phyloP scores from a whole-genome alignment of 2,888 invertebrate genomes.

The Erynnis tages region DNA sequence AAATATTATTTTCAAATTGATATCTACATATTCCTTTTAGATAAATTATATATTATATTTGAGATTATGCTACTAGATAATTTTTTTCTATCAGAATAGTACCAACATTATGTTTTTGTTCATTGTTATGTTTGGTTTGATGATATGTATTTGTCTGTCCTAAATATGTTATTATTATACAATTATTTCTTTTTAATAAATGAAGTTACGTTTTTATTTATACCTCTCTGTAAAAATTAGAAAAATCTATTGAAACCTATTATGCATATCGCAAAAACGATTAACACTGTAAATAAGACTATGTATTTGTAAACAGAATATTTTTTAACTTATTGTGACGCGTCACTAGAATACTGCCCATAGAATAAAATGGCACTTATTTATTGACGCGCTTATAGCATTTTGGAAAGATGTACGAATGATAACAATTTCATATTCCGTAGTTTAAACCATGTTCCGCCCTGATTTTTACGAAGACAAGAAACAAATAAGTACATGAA shows the following conservation, averaged over 20 bases:
- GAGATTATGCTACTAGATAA: conserved; percentile 63
- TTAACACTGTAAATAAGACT: conserved; percentile 62
- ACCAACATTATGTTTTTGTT: conserved; percentile 55
- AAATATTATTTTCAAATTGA: no score
- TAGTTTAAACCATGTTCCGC: conserved; percentile 52
- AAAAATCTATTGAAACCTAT: conserved; percentile 62
- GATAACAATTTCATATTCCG: conserved; percentile 46
- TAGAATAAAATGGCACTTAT: conserved; percentile 7
- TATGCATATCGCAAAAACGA: conserved; percentile 66
- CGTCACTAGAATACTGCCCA: conserved; percentile 29
- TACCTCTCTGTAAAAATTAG: conserved; percentile 60
- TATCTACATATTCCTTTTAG: not conserved
- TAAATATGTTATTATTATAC: conserved; percentile 63
- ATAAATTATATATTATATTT: conserved; percentile 40
- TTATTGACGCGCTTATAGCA: conserved; percentile 37
- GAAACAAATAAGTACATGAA: conserved; percentile 73
- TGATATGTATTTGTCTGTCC: conserved; percentile 58
- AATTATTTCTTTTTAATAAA: conserved; percentile 61
- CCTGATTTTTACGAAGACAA: conserved; percentile 53
- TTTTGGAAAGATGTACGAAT: conserved; percentile 48
- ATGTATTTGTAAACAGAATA: conserved; percentile 55
- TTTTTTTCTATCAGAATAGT: conserved; percentile 45
- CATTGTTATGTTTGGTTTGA: conserved; percentile 76
- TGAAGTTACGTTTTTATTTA: conserved; percentile 71
- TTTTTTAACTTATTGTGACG: conserved; percentile 60